A percentile compares a stretch with the other conserved stretches of the same genome.
Conservation (phyloP, 2,888 invertebrate species). For the Drosophila demipolita region DNA sequence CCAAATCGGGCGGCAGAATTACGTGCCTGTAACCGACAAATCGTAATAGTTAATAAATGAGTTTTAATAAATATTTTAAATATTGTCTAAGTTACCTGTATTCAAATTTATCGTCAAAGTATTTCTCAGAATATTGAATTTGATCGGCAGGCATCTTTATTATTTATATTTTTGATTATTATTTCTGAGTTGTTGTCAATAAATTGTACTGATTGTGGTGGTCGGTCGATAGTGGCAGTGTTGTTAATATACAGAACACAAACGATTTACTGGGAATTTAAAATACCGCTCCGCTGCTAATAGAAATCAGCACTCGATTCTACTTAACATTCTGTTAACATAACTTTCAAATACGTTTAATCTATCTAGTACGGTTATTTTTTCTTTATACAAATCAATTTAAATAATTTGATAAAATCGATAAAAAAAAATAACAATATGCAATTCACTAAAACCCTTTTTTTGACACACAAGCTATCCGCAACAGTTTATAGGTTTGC, state of each 20-base stretch:
- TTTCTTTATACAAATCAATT: not conserved
- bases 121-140: slow-evolving; percentile 97
- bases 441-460: not conserved
- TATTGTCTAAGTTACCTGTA: slow-evolving; percentile 89
- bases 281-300: slow-evolving; percentile 9
- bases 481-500: not conserved
- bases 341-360: not conserved
- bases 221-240: slow-evolving; percentile 29
- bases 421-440: not conserved
- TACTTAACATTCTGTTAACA: not conserved
- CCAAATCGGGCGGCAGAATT: slow-evolving; percentile 93
- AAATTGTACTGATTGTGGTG: slow-evolving; percentile 29
- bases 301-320: not conserved
- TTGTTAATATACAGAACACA: not conserved
- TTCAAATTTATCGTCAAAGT: slow-evolving; percentile 93
- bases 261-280: not conserved
- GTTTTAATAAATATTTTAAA: no score
- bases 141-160: slow-evolving; percentile 89
- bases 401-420: not conserved
- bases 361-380: no score
- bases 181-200: not conserved
- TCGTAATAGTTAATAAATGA: not conserved
- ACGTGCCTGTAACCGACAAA: slow-evolving; percentile 89
- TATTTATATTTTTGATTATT: slow-evolving; percentile 22
- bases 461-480: not conserved